These are phyloP conservation scores for Perizoma flavofasciatum DNA, from an alignment of 2,888 invertebrate genomes.

Conservation along the genomic window DNA sequence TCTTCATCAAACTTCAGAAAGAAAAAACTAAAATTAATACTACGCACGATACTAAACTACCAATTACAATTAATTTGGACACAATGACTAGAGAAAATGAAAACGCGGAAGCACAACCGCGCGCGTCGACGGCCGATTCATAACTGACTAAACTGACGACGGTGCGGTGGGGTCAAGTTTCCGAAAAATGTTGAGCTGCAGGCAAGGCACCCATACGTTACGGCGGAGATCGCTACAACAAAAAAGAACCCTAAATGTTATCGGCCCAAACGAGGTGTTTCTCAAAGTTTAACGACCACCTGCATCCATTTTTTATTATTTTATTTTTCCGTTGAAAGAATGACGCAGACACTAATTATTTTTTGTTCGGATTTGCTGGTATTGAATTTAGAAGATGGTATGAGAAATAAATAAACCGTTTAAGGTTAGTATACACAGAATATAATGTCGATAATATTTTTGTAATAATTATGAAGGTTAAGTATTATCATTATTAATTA, in stretches of 20 bases:
- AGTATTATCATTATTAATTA: too few relatives aligned
- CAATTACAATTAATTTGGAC: conserved; percentile 66
- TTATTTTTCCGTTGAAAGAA: conserved; percentile 31
- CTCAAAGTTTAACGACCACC: conserved; percentile 61
- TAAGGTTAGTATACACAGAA: too few relatives aligned
- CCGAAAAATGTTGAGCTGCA: conserved; percentile 69
- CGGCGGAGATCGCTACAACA: conserved; percentile 80
- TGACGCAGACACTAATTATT: conserved; percentile 19
- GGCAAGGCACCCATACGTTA: conserved; percentile 79
- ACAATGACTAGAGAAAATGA: conserved; percentile 80
- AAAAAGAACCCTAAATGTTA: conserved; percentile 82
- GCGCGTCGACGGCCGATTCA: conserved; percentile 75
- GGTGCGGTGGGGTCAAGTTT: conserved; percentile 67
- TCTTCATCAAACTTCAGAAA: conserved; percentile 54
- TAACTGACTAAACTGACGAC: conserved; percentile 63
- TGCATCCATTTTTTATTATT: conserved; percentile 37
- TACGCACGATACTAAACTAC: conserved; percentile 44
- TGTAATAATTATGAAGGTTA: too few relatives aligned
- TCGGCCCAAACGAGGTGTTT: conserved; percentile 56
- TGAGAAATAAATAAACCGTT: neutral
- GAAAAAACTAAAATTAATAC: conserved; percentile 56
- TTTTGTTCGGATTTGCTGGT: conserved; percentile 16
- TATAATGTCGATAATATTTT: too few relatives aligned
- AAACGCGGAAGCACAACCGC: conserved; percentile 70
- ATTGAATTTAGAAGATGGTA: conserved; percentile 1